Base-by-base conservation (phyloP, 2,797 vertebrate genomes). In the Syngnathus acus region DNA sequence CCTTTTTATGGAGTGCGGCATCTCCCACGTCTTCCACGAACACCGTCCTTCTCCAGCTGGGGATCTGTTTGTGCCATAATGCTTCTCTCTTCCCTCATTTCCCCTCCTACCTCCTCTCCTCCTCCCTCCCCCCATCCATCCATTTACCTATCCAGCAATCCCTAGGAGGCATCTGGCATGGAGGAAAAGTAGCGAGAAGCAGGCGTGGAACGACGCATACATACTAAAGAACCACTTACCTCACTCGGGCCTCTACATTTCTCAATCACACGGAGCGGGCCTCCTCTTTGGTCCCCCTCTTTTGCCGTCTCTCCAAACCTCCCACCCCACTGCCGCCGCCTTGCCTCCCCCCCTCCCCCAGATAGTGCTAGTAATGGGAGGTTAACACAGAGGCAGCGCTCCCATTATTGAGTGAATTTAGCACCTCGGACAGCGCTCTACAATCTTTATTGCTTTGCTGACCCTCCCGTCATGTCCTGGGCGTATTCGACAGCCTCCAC, bases 361-460 rank as follows among this genome's bases (percentile, higher is more conserved):
- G 91, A 93, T 94, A 94, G 93, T 93, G 90, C 91, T 92, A 92
- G 94, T 96, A 95, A 96, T 94, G 95, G 95, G 94, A 96, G 95
- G 94, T 96, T 96, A 97, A 97, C 94, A 94, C 92, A 93, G 91
- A 92, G 94, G 93, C 95, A 94, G 93, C 93, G 93, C 93, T 95
- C 92, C 94, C 94, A 95, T 96, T 95, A 96, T 95, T 95, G 94
- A 95, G 94, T 94, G 94, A 95, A 95, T 95, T 96, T 94, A 96
- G 94, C 94, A 95, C 95, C 94, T 94, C 92, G 93, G 94, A 95
- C 93, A 95, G 94, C 93, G 94, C 94, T 94, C 93, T 93, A 94
- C 94, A 97, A 94, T 95, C 94, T 95, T 97, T 95, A 96, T 96
- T 97, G 94, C 94, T 95, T 95, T 94, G 90, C 94, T 96, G 94